phyloP scores from a whole-genome alignment of 2,113 vertebrate species.

The Pongo abelii region DNA sequence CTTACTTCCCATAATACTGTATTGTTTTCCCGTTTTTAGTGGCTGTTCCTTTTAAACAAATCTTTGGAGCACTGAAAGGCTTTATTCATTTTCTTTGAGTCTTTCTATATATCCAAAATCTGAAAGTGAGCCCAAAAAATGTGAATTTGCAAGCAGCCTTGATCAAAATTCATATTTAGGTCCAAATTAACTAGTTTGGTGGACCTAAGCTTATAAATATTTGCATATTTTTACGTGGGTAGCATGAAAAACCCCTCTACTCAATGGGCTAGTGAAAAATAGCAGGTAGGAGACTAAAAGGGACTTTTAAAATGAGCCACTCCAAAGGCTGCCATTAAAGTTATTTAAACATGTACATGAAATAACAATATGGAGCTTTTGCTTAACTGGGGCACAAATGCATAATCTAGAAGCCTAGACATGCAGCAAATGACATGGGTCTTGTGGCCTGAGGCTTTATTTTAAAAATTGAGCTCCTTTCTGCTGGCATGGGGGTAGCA shows the following conservation, averaged over 20 bases:
- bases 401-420: background rate
- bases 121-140: background rate
- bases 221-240: background rate
- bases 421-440: background rate
- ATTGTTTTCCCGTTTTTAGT: background rate
- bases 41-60: background rate
- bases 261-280: background rate
- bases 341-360: background rate
- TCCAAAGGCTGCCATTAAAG: constrained; percentile 21
- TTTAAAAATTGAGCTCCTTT: background rate
- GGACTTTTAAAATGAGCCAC: background rate
- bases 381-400: background rate
- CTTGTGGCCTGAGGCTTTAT: background rate
- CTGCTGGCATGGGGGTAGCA: background rate
- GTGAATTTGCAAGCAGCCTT: background rate
- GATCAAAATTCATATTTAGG: constrained; percentile 24
- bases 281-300: background rate
- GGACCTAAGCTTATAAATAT: background rate
- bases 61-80: background rate
- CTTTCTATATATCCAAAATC: background rate
- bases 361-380: background rate
- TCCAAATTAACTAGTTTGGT: constrained; percentile 4
- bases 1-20: background rate
- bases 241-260: background rate
- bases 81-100: background rate